Base-by-base conservation (phyloP, 1,140 invertebrate genomes). In the Cydia pomonella region DNA sequence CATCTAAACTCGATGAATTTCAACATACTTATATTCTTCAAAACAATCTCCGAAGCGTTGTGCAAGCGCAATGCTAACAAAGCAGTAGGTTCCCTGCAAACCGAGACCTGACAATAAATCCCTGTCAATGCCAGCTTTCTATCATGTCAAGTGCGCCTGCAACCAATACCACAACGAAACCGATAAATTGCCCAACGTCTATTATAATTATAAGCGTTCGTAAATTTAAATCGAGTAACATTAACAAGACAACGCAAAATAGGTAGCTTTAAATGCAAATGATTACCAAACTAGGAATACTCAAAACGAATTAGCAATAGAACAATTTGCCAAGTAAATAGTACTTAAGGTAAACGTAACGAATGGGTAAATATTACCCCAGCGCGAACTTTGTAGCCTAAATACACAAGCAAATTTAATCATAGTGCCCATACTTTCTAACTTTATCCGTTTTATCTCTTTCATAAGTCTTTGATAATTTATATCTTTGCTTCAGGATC, bases 391-490 rank as follows among this genome's bases (percentile, higher is more conserved):
- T 69, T 69, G 64, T 29, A 69, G 64, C 25, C 25, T 29, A 29
- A 27, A 38, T 16, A 69, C 25, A 69, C 64, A 29, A 29, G 25
- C 25, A 23, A 59, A 59, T 59, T 59, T 59, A 59, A 59, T 59
- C 53, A 59, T 59, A 59, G 18, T 59, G 53, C 53, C 50, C 53
- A 21, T 59, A 59, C 21, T 59, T 59, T 23, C 53, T 59, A 59
- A 59, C 53, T 59, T 53, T 59, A 59, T 59, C 21, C 53, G 53
- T 23, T 59, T 59, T 21, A 59, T 33, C 25, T 33, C 29, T 69
- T 69, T 69, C 29, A 69, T 21, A 38, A 69, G 64, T 69, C 27
- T 66, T 66, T 69, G 64, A 69, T 73, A 41, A 41, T 47, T 47
- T 44, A 73, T 53, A 50, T 73, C 50, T 50, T 73, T 25, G 18